Percentiles rank a stretch among this genome's conserved stretches.
Evolutionary conservation across 2,113 vertebrate species (phyloP).

Genomic region (Corythornis madagascariensis): DNA sequence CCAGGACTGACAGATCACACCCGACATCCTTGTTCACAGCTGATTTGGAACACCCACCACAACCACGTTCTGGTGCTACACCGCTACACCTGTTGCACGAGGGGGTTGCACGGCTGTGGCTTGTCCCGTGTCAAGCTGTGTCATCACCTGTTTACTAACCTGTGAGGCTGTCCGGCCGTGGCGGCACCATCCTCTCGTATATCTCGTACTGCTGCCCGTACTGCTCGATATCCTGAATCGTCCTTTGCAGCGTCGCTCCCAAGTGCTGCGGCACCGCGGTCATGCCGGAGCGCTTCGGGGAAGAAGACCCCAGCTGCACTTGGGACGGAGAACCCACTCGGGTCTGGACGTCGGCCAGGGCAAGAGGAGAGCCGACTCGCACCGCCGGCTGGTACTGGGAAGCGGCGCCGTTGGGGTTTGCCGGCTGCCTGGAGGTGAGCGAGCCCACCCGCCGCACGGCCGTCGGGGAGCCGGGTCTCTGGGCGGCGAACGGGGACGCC

Average conservation of each 20-base stretch:
- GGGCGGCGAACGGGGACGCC: slow-evolving; percentile 81
- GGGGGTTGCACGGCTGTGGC: not conserved
- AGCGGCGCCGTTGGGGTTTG: slow-evolving; percentile 74
- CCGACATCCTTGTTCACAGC: not conserved
- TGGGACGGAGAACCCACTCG: slow-evolving; percentile 78
- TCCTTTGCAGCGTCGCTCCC: slow-evolving; percentile 85
- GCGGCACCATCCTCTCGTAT: slow-evolving; percentile 93
- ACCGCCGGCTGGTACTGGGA: slow-evolving; percentile 79
- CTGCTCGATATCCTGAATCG: slow-evolving; percentile 82
- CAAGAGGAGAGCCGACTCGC: slow-evolving; percentile 86
- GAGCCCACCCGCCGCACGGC: slow-evolving; percentile 85
- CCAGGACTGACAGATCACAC: not conserved
- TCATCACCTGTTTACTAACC: slow-evolving; percentile 75
- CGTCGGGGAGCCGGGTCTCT: slow-evolving; percentile 84
- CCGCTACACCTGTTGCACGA: accelerated
- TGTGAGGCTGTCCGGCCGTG: slow-evolving; percentile 90
- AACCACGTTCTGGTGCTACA: accelerated
- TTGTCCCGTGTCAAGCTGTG: not conserved
- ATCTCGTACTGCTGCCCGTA: slow-evolving; percentile 89
- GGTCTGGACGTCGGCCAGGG: slow-evolving; percentile 76
- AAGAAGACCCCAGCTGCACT: slow-evolving; percentile 83
- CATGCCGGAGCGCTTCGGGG: slow-evolving; percentile 89
- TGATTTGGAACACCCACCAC: not conserved
- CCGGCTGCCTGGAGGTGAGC: slow-evolving; percentile 74
- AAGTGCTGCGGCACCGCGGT: slow-evolving; percentile 91